Evolutionary conservation across 1,140 invertebrate species (phyloP).

Genomic region (Microplitis mediator): DNA sequence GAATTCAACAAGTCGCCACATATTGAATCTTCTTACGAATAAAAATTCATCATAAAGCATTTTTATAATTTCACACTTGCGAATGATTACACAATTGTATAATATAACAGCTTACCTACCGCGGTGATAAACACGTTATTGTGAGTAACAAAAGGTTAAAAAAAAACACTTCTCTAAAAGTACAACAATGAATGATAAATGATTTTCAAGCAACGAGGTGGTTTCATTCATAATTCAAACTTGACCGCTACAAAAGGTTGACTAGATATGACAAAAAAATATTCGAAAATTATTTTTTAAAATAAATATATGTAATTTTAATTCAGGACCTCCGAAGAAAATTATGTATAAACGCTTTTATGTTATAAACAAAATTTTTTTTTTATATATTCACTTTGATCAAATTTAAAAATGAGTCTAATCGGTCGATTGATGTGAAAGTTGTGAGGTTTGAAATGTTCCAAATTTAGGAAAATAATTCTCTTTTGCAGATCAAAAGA

Average conservation of each 20-base stretch:
- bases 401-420: too few relatives aligned
- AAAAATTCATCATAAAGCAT: background rate
- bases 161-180: constrained; percentile 47
- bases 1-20: background rate
- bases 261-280: constrained; percentile 7
- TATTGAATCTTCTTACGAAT: background rate
- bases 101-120: constrained; percentile 48
- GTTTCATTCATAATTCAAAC: background rate
- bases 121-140: constrained; percentile 39
- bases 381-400: too few relatives aligned
- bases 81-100: constrained; percentile 19
- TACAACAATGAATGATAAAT: constrained; percentile 57
- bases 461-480: too few relatives aligned
- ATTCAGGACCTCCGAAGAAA: too few relatives aligned
- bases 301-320: too few relatives aligned
- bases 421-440: too few relatives aligned
- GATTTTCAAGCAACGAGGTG: constrained; percentile 32
- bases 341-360: too few relatives aligned
- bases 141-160: constrained; percentile 50
- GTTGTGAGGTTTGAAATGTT: too few relatives aligned
- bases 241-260: background rate
- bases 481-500: too few relatives aligned
- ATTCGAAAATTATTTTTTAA: background rate
- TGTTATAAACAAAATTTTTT: too few relatives aligned
- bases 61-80: constrained; percentile 4